Conservation (phyloP, 2,888 invertebrate genomes). For the Zelleria hepariella region DNA sequence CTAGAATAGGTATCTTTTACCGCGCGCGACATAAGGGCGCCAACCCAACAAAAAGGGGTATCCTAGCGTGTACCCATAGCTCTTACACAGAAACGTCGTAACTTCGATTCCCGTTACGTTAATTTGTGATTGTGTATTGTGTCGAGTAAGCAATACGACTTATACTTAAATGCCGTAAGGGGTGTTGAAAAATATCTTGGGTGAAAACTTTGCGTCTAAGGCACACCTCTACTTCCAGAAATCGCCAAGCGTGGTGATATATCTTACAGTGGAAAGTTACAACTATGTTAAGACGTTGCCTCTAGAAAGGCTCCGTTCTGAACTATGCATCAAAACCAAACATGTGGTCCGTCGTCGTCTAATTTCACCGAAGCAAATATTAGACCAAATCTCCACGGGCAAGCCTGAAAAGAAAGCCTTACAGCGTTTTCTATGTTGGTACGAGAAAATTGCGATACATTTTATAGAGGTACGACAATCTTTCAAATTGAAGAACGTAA, state of each 20-base stretch:
- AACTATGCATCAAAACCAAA: conserved; percentile 69
- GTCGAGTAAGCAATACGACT: no score
- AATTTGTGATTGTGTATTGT: no score
- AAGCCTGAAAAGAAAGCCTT: conserved; percentile 33
- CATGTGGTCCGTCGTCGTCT: conserved; percentile 51
- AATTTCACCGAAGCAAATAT: conserved; percentile 65
- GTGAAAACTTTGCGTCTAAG: not conserved
- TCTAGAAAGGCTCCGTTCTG: no score
- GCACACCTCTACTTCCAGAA: conserved; percentile 18
- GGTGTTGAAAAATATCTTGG: not conserved
- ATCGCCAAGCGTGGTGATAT: no score
- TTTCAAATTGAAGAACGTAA: not conserved
- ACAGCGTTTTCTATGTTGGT: not conserved
- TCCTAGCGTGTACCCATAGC: no score
- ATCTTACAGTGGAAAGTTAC: no score
- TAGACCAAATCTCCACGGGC: conserved; percentile 53
- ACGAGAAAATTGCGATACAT: conserved; percentile 25
- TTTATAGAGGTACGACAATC: conserved; percentile 1
- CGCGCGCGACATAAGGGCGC: no score
- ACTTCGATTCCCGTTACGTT: no score
- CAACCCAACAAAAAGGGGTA: no score
- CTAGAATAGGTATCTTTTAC: no score
- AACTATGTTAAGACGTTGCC: no score
- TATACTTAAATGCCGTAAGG: not conserved
- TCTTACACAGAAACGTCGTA: no score